A percentile compares a stretch with the other conserved stretches of the same genome.
Conservation (phyloP, 2,797 vertebrate species). For the Spinibarbus caldwelli region DNA sequence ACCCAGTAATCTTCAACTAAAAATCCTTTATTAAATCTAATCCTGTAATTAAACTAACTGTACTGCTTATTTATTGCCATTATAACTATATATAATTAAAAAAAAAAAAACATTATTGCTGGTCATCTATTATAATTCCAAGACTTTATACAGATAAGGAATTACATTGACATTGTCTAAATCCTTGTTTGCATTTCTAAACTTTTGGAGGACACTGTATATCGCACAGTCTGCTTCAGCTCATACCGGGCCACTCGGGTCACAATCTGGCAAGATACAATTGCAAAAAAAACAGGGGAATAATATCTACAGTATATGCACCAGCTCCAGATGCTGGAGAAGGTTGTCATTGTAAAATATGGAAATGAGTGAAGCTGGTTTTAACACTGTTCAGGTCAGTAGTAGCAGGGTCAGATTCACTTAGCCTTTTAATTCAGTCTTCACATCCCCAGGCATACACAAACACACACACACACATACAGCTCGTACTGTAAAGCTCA, state of each 20-base stretch:
- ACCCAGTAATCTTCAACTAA: no score
- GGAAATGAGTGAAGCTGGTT: slow-evolving; percentile 13
- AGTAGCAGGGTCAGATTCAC: slow-evolving; percentile 30
- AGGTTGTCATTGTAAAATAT: slow-evolving; percentile 14
- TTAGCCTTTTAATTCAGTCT: slow-evolving; percentile 31
- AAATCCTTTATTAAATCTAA: neutral
- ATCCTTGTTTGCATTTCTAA: neutral
- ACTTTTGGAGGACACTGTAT: slow-evolving; percentile 7
- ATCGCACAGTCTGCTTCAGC: neutral
- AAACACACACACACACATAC: neutral
- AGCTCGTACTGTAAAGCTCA: neutral
- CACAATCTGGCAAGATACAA: slow-evolving; percentile 1
- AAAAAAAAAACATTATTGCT: neutral
- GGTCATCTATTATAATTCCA: neutral
- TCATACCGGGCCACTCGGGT: neutral
- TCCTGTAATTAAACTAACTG: neutral
- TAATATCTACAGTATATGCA: neutral
- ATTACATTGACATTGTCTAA: neutral
- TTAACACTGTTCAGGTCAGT: neutral
- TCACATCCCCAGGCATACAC: neutral
- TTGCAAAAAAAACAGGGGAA: neutral
- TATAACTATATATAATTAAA: neutral
- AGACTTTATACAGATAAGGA: neutral
- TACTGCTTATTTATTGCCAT: neutral
- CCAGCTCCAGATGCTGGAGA: neutral